Base-by-base conservation (phyloP, 2,113 vertebrate genomes). In the Perognathus longimembris region DNA sequence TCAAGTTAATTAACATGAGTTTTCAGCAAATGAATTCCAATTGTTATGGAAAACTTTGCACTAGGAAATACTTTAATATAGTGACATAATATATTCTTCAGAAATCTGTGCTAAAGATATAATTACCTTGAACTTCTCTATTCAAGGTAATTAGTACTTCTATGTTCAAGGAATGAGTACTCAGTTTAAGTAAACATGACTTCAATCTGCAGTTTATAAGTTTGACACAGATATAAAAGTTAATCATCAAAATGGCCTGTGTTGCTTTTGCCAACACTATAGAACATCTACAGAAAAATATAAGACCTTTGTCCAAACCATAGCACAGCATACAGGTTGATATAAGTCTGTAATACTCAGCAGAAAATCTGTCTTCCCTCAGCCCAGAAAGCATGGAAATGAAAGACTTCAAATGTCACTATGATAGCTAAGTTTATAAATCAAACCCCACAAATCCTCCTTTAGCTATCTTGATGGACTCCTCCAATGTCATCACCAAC, bases 221-320 rank as follows among this genome's bases (percentile, higher is more conserved):
- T 84, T 88, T 95, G 38, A 94, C 88, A 81, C 5, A 80, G 11
- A 73, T 12, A 87, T 59, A 40, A 73, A 87, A 90, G 38, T n/a
- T 69, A 81, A 84, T 45, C 36, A 86, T 14, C 59, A n/a, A 73
- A 79, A 28, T 69, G 2, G n/a, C 42, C 28, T 45, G 28, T 91
- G 24, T 32, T 90, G 17, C 59, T 90, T 21, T 61, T 85, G 50
- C 69, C 22, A 54, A 54, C 50, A 54, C 45, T n/a, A n/a, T n/a
- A 66, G 85, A 88, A 15, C 80, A 22, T 61, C 34, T 67, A 64
- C 17, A 54, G 17, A 54, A 88, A 15, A 77, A 22, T 66, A 30
- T 71, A 64, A 93, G 30, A 83, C 5, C 45, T 42, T 18, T 85
- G 34, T 50, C 15, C 24, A 94, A 96, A 70, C 18, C 32, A 80